Conservation (phyloP, 2,113 vertebrate species). For the Pelecanus crispus region DNA sequence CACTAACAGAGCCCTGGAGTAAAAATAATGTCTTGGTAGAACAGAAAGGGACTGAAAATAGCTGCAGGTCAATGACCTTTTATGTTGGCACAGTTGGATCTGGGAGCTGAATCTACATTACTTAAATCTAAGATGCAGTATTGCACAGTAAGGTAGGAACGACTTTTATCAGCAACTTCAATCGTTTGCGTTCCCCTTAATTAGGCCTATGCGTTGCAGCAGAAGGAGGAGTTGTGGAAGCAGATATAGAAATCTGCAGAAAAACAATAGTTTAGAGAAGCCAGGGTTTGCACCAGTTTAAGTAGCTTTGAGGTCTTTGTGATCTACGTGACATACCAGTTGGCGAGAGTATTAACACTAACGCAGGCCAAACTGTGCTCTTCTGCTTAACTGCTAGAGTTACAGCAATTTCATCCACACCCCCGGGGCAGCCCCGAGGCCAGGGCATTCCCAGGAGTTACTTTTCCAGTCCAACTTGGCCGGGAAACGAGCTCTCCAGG, state of each 20-base stretch:
- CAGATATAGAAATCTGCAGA: background rate
- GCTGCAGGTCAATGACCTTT: background rate
- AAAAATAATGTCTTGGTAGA: background rate
- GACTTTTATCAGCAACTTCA: background rate
- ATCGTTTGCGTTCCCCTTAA: background rate
- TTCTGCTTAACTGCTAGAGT: background rate
- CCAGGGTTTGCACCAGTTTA: background rate
- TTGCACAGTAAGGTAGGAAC: background rate
- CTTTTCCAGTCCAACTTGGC: background rate
- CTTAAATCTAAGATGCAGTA: background rate
- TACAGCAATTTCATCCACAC: background rate
- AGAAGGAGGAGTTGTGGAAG: background rate
- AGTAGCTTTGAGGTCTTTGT: background rate
- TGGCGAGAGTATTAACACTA: background rate
- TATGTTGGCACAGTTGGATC: background rate
- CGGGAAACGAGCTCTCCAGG: background rate
- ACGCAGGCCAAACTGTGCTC: background rate
- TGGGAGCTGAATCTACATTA: background rate
- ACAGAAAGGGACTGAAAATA: background rate
- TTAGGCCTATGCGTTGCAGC: background rate
- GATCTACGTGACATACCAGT: fast-evolving
- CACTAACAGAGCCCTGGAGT: background rate
- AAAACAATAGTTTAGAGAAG: background rate
- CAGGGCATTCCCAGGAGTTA: background rate
- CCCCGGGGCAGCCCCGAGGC: background rate